Percentiles rank a stretch among this genome's conserved stretches.
phyloP scores from a whole-genome alignment of 2,797 vertebrate species.

The Syndactyla subalaris region DNA sequence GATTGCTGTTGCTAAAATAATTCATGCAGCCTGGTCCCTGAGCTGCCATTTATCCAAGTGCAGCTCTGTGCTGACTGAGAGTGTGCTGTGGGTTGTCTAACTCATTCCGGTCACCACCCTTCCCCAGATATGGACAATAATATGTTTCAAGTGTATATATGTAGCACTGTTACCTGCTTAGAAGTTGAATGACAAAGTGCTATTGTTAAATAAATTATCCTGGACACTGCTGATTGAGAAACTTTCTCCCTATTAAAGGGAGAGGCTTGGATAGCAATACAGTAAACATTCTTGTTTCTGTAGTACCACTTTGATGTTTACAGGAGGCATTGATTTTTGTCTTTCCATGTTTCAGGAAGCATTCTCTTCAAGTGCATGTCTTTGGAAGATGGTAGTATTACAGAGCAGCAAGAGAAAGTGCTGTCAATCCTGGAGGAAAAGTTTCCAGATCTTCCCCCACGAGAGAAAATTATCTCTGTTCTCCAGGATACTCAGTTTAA shows the following conservation, averaged over 20 bases:
- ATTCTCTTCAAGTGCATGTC: slow-evolving; percentile 82
- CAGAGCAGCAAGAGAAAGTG: slow-evolving; percentile 82
- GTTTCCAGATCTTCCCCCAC: slow-evolving; percentile 76
- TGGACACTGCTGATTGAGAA: neutral
- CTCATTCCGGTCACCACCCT: neutral
- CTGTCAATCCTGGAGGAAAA: slow-evolving; percentile 80
- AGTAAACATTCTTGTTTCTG: neutral
- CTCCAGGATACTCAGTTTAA: slow-evolving; percentile 72
- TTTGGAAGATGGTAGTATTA: slow-evolving; percentile 76
- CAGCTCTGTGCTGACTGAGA: neutral
- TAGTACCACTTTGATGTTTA: neutral
- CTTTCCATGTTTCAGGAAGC: slow-evolving; percentile 79
- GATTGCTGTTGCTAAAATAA: neutral
- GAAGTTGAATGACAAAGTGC: neutral
- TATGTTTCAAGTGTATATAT: neutral
- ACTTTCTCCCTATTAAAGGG: neutral
- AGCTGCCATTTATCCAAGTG: neutral
- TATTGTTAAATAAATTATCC: neutral
- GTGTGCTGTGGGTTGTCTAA: rapidly evolving
- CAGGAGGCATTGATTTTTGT: neutral
- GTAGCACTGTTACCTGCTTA: neutral
- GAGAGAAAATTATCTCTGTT: slow-evolving; percentile 72
- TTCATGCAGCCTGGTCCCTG: neutral
- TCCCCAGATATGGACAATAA: neutral
- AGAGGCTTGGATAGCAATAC: neutral